Base-by-base conservation (phyloP, 2,888 invertebrate genomes). In the Camponotus fellah region DNA sequence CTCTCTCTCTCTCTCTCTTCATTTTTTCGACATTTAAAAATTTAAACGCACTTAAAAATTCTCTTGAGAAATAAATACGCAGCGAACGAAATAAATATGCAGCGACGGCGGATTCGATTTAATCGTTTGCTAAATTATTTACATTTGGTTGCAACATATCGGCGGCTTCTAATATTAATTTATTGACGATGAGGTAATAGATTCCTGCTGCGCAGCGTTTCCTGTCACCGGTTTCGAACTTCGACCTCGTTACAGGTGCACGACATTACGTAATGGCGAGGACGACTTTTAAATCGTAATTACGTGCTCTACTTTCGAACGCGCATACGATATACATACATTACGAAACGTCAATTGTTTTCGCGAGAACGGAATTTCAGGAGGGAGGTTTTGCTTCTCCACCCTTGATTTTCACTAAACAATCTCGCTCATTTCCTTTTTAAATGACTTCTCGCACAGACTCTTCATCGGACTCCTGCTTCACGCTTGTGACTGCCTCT, bases 261-360 rank as follows among this genome's bases (percentile, higher is more conserved):
- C 56, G 6, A 14, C 34, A 64, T 74, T 84, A 40, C 69, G 34
- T 82, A 87, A 87, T 37, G 0, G 0, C 46, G 14, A 17, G 64
- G n/a, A 49, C 49, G 49, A 74, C 74, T 72, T 81, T 72, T 84
- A 82, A 86, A 81, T 68, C 75, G 56, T 43, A 9, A 43, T 32
- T 32, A 17, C 56, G 62, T 53, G 83, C 37, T 76, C 81, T 40
- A 84, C 68, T 82, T 84, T 80, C 49, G 65, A 74, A 34, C n/a
- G 17, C 69, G 37, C 76, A 65, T 56, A 46, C 66, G 62, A 80
- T 46, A 64, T 12, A 69, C 6, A n/a, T 88, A 69, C 3, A n/a
- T 88, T 83, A 60, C 69, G 64, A 84, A 82, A 83, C 5, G 17
- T 71, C 58, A 53, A 37, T 9, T 46, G 17, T 14, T 43, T 66